Evolutionary conservation across 2,113 vertebrate species (phyloP).

Genomic region (Microcebus griseorufus): DNA sequence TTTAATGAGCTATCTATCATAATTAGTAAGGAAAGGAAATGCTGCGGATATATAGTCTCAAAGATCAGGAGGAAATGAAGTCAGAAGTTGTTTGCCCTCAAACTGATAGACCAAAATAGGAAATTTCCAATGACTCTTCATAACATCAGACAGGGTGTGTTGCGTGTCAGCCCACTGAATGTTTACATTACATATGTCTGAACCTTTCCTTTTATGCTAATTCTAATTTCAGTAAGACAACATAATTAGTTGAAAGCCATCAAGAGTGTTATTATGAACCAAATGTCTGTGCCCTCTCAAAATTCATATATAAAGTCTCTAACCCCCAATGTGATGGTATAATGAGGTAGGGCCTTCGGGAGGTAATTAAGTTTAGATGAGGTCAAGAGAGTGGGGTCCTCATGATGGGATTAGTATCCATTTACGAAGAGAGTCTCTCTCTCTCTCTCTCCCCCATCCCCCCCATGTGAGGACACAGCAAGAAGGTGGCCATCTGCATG

Average conservation of each 20-base stretch:
- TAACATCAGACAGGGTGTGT: not conserved
- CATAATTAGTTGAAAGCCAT: not conserved
- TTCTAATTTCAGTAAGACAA: constrained; percentile 20
- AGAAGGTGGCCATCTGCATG: not conserved
- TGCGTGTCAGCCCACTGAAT: not conserved
- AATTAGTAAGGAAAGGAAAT: not conserved
- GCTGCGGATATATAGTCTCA: not conserved
- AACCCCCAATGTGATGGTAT: not conserved
- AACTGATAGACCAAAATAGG: not conserved
- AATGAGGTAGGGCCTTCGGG: not conserved
- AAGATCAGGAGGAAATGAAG: not conserved
- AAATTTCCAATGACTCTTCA: not conserved
- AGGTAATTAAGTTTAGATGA: not conserved
- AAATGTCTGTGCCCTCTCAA: not conserved
- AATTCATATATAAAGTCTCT: not conserved
- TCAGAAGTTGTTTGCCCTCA: not conserved
- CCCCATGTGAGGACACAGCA: not conserved
- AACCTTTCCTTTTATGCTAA: constrained; percentile 21
- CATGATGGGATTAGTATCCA: not conserved
- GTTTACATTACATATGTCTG: not conserved
- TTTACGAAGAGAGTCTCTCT: not conserved
- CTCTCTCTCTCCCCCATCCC: not conserved
- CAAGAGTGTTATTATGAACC: not conserved
- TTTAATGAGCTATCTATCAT: not conserved
- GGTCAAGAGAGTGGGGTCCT: not conserved